phyloP scores from a whole-genome alignment of 1,140 invertebrate species.

The Stratiolaelaps scimitus region DNA sequence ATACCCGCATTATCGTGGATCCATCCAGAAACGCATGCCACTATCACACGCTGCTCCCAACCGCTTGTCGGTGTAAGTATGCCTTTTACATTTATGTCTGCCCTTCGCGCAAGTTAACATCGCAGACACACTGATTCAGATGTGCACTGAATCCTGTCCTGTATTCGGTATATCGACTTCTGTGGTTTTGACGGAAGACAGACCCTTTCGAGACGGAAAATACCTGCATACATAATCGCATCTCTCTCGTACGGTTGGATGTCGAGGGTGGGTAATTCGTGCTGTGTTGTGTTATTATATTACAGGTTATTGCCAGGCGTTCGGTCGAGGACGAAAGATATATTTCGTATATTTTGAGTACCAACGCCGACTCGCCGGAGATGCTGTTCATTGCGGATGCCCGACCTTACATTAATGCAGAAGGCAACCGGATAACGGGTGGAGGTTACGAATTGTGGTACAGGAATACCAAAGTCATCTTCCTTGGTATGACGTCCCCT shows the following conservation, averaged over 20 bases:
- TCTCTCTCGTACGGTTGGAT: too few species aligned
- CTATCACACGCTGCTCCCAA: conserved; percentile 85
- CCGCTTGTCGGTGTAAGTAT: conserved; percentile 80
- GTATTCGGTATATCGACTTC: too few species aligned
- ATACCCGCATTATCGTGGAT: conserved; percentile 90
- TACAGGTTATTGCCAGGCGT: conserved; percentile 53
- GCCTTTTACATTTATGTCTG: too few species aligned
- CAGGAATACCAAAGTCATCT: conserved; percentile 78
- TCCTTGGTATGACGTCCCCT: conserved; percentile 51
- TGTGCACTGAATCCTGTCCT: too few species aligned
- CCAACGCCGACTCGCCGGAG: conserved; percentile 94
- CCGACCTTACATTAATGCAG: conserved; percentile 81
- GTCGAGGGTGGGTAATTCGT: neutral
- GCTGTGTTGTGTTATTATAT: neutral
- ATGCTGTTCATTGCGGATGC: conserved; percentile 97
- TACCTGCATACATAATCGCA: too few species aligned
- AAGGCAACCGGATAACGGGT: conserved; percentile 95
- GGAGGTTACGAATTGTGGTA: conserved; percentile 94
- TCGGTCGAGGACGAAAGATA: conserved; percentile 86
- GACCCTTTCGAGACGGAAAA: too few species aligned
- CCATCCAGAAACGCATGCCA: conserved; percentile 86
- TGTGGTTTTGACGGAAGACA: too few species aligned
- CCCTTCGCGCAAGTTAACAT: too few species aligned
- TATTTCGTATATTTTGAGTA: conserved; percentile 90
- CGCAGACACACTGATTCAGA: too few species aligned